Evolutionary conservation across 2,888 invertebrate genomes (phyloP).

Genomic region (Proisotoma minuta): DNA sequence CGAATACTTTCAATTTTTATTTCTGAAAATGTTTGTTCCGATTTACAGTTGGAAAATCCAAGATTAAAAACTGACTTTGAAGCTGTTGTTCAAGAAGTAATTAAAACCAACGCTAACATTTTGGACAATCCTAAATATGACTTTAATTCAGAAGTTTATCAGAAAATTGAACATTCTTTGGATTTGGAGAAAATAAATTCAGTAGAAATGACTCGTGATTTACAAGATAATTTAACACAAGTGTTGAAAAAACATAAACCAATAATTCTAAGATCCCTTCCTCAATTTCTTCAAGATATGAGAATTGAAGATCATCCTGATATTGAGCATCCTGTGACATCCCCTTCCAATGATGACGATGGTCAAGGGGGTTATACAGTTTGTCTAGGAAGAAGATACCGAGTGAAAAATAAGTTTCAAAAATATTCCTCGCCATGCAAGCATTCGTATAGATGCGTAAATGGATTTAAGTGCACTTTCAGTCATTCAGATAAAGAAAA

Average conservation of each 20-base stretch:
- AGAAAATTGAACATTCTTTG: background rate
- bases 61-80: background rate
- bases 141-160: constrained; percentile 4
- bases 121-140: constrained; percentile 1
- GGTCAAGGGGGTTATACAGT: background rate
- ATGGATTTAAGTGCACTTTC: constrained; percentile 17
- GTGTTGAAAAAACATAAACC: background rate
- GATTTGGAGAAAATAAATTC: background rate
- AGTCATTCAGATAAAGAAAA: constrained; percentile 14
- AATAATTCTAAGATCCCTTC: background rate
- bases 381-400: no score
- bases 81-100: background rate
- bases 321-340: background rate
- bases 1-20: background rate
- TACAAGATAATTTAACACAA: background rate
- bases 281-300: background rate
- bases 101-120: background rate
- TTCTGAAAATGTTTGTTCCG: background rate
- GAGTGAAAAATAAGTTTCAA: background rate
- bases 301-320: background rate
- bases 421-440: constrained; percentile 18
- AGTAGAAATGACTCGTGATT: background rate
- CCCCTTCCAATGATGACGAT: background rate
- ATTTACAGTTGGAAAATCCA: background rate
- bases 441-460: constrained; percentile 16